phyloP scores from a whole-genome alignment of 2,797 vertebrate genomes.

The Takifugu ocellatus region DNA sequence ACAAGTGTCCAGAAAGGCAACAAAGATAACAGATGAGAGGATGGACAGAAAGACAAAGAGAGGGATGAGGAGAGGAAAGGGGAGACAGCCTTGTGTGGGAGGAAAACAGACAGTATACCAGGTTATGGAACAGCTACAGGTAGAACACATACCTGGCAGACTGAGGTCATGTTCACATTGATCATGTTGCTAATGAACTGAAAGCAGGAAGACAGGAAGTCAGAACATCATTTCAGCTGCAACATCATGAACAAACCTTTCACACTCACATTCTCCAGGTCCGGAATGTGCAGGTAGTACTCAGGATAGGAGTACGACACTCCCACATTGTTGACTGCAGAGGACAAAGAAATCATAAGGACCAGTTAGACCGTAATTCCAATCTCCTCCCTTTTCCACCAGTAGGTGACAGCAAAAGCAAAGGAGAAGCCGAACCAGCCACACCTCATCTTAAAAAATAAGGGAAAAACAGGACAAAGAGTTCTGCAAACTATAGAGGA shows the following conservation, averaged over 20 bases:
- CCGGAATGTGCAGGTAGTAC: slow-evolving; percentile 87
- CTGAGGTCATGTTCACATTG: slow-evolving; percentile 87
- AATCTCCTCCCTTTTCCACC: slow-evolving; percentile 11
- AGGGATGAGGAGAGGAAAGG: slow-evolving; percentile 49
- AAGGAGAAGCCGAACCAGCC: slow-evolving; percentile 26
- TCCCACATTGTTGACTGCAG: slow-evolving; percentile 94
- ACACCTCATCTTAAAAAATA: slow-evolving; percentile 40
- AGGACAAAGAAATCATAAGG: slow-evolving; percentile 1
- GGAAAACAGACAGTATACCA: slow-evolving; percentile 61
- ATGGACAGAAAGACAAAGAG: no score
- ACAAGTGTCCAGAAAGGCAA: slow-evolving; percentile 11
- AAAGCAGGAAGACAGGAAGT: slow-evolving; percentile 39
- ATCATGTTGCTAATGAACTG: slow-evolving; percentile 86
- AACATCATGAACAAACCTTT: no score
- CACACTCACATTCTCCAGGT: slow-evolving; percentile 87
- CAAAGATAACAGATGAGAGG: slow-evolving; percentile 52
- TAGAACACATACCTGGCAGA: slow-evolving; percentile 82
- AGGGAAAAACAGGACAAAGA: slow-evolving; percentile 39
- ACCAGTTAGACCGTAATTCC: not conserved
- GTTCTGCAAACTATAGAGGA: slow-evolving; percentile 28
- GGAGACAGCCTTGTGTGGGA: slow-evolving; percentile 75
- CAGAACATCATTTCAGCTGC: no score
- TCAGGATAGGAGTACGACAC: slow-evolving; percentile 87
- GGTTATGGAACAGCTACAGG: no score
- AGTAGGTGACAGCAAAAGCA: slow-evolving; percentile 61